Percentiles rank a stretch among this genome's conserved stretches.
phyloP scores from a whole-genome alignment of 2,888 invertebrate genomes.

The Rhagonycha lutea region DNA sequence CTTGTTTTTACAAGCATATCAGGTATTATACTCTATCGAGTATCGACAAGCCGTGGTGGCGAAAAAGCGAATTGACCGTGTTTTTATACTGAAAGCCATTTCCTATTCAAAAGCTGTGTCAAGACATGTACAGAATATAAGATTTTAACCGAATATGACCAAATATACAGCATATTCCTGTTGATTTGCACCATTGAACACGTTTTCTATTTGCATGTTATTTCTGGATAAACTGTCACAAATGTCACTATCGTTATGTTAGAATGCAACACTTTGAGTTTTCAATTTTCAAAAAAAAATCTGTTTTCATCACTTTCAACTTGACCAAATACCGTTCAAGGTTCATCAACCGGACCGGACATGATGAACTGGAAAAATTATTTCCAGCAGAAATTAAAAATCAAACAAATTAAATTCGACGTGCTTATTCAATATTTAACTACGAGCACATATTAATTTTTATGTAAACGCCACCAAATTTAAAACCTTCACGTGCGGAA shows the following conservation, averaged over 20 bases:
- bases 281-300: not conserved
- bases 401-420: not conserved
- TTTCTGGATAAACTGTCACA: conserved; percentile 26
- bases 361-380: not conserved
- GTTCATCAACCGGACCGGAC: not conserved
- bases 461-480: not conserved
- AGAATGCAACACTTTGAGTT: not conserved
- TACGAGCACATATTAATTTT: not conserved
- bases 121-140: conserved; percentile 44
- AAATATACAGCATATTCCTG: conserved; percentile 42
- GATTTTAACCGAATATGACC: conserved; percentile 43
- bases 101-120: conserved; percentile 45
- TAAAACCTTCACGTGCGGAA: not conserved
- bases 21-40: conserved; percentile 30
- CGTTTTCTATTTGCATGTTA: conserved; percentile 41
- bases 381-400: not conserved
- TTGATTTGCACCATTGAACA: conserved; percentile 41
- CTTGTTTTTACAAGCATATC: conserved; percentile 27
- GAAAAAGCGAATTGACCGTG: conserved; percentile 43
- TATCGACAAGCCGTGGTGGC: conserved; percentile 33
- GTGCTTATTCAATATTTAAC: not conserved
- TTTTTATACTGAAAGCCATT: conserved; percentile 43
- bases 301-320: not conserved
- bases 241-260: conserved; percentile 14
- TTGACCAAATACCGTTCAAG: not conserved